Percentiles rank a stretch among this genome's conserved stretches.
Evolutionary conservation across 2,113 vertebrate genomes (phyloP).

Genomic region (Aphyosemion australe): DNA sequence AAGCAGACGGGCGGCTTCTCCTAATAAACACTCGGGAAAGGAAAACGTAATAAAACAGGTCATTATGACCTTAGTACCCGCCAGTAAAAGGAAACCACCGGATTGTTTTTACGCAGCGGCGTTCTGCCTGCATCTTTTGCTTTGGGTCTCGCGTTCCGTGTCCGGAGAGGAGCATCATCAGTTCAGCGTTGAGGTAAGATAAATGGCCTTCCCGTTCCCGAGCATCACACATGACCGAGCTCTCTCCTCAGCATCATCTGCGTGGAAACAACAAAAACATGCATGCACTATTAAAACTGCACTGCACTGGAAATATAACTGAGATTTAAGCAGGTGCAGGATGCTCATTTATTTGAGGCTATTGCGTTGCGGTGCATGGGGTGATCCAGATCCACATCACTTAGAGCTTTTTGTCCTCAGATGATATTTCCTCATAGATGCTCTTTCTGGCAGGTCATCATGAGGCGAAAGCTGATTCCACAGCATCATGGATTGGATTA

Average conservation of each 20-base stretch:
- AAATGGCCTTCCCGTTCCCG: slow-evolving; percentile 57
- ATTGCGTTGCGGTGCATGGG: slow-evolving; percentile 54
- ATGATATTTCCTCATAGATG: slow-evolving; percentile 1
- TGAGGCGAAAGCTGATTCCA: slow-evolving; percentile 28
- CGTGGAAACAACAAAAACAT: slow-evolving; percentile 15
- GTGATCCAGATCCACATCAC: slow-evolving; percentile 38
- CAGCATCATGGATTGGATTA: slow-evolving; percentile 46
- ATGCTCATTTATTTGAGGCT: slow-evolving; percentile 51
- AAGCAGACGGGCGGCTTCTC: slow-evolving; percentile 74
- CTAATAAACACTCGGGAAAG: slow-evolving; percentile 65
- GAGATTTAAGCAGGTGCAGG: not conserved
- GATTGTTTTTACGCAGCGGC: slow-evolving; percentile 78
- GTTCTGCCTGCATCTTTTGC: slow-evolving; percentile 86
- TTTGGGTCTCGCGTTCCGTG: slow-evolving; percentile 89
- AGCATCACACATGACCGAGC: slow-evolving; percentile 53
- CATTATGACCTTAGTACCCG: slow-evolving; percentile 80
- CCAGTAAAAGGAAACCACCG: slow-evolving; percentile 72
- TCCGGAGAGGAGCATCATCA: slow-evolving; percentile 87
- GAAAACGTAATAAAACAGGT: slow-evolving; percentile 54
- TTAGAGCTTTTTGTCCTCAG: not conserved
- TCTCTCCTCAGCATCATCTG: slow-evolving; percentile 52
- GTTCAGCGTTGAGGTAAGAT: slow-evolving; percentile 98
- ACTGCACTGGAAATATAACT: too few species aligned
- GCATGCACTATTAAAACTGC: not conserved
- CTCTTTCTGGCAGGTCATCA: slow-evolving; percentile 32